These are phyloP conservation scores for Trichogramma dendrolimi DNA, from an alignment of 2,888 invertebrate genomes.

Conservation along the genomic window DNA sequence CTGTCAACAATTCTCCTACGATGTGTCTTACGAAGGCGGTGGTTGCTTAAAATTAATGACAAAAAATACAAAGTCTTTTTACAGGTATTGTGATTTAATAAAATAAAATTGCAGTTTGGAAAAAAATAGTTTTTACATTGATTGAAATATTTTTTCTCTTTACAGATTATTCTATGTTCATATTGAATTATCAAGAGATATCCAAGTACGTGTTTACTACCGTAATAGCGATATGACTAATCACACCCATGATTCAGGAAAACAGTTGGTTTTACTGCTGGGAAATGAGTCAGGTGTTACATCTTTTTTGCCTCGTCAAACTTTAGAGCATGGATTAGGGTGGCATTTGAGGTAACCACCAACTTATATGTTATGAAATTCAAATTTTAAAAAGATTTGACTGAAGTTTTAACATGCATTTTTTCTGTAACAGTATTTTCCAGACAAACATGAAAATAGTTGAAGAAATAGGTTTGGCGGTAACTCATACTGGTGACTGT, in stretches of 20 bases:
- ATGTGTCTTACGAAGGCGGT: slow-evolving; percentile 46
- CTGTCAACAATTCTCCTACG: slow-evolving; percentile 38
- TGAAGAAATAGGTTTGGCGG: slow-evolving; percentile 44
- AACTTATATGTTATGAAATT: not conserved
- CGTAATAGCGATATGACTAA: slow-evolving; percentile 24
- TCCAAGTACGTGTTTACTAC: slow-evolving; percentile 42
- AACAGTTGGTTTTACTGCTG: slow-evolving; percentile 32
- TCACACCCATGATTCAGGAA: not conserved
- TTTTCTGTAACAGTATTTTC: slow-evolving; percentile 36
- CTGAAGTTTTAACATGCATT: not conserved
- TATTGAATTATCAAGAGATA: slow-evolving; percentile 38
- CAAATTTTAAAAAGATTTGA: not conserved
- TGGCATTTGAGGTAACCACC: slow-evolving; percentile 46
- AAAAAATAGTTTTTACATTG: slow-evolving; percentile 2
- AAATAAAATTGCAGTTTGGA: not conserved
- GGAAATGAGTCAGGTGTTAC: slow-evolving; percentile 38
- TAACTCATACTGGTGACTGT: slow-evolving; percentile 35
- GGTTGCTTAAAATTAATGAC: slow-evolving; percentile 43
- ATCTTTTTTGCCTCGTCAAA: slow-evolving; percentile 35
- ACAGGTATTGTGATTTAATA: slow-evolving; percentile 38
- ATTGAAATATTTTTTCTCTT: not conserved
- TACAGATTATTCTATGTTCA: slow-evolving; percentile 43
- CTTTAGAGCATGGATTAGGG: slow-evolving; percentile 31
- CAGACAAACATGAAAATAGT: slow-evolving; percentile 41
- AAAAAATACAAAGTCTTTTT: slow-evolving; percentile 36